Evolutionary conservation across 2,113 vertebrate genomes (phyloP), one percentile per base, ranked within the genome.

Genomic region (Pomatorhinus ruficollis): DNA sequence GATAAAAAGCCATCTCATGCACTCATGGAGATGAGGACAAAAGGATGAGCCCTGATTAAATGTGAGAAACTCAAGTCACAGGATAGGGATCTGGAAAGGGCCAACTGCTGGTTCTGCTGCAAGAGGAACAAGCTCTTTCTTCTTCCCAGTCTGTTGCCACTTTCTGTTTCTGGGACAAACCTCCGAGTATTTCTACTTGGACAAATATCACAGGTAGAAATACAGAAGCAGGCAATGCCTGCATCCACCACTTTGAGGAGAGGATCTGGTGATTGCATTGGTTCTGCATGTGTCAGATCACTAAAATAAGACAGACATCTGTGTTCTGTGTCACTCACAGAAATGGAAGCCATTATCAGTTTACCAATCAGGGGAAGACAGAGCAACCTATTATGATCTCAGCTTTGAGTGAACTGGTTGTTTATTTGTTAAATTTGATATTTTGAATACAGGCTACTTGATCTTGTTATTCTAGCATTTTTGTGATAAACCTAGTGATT

Each of bases 91-190:
- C 1, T 1, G 8, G 20, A 21, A 50, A 56, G 86, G 57, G 69
- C 13, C 9, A 49, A 10, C 24, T 24, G 25, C 64, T 75, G 64
- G 18, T 37, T 76, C 59, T 91, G 18, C 83, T 63, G 39, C 30
- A 24, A 0, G 3, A 66, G 35, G 50, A 89, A 57, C 18, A 42
- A 84, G 37, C 18, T 57, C 5, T 1, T 5, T 77, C 6, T 50
- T 90, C 44, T 66, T 70, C 22, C 10, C 40, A 18, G 2, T 15
- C 28, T 3, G 2, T 39, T 37, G n/a, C 20, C 0, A 1, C 22
- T 75, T 87, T 56, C 61, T 3, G 1, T 49, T 83, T n/a, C 50
- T 5, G 27, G 33, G 39, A 54, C 31, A 83, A 82, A 60, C 10
- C 22, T 63, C 31, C 25, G 50, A 27, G 21, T 42, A 31, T 37